Base-by-base conservation (phyloP, 2,888 invertebrate species). In the Oeneis ivallda region DNA sequence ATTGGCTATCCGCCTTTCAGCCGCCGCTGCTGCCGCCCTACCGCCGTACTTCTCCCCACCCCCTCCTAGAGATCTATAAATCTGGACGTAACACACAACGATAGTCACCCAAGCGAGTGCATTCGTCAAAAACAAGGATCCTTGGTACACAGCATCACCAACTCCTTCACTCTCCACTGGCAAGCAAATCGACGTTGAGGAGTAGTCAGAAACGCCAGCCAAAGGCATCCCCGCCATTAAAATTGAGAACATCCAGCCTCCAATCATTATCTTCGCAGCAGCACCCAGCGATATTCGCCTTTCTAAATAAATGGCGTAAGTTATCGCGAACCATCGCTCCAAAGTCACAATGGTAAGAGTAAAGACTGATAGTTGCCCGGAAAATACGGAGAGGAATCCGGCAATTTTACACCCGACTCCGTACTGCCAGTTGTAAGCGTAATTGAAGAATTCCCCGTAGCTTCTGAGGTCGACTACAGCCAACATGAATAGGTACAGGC, bases 391-490 rank as follows among this genome's bases (percentile, higher is more conserved):
- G 60, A 98, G 87, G 81, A 98, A 97, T 0, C 98, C 98, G 0
- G 97, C 97, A 9, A 96, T 93, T 79, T 96, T 94, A 83, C 98
- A 98, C 0, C 98, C 97, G 53, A 94, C 83, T 61, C 96, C 95
- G 68, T 92, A 92, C 85, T 98, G 98, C 98, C 98, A 98, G 78
- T 96, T 95, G 76, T 96, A 97, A 3, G 98, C 98, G 83, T 95
- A 95, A 83, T 97, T 97, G 85, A 97, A 97, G 87, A 97, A 98
- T 71, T 95, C 95, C 2, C 97, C 96, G 76, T 96, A 95, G 0
- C 97, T 97, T 74, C 95, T 94, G 0, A 96, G 92, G 85, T 98
- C 98, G 77, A 97, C 95, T 0, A 95, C 94, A 0, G 98, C 98
- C 47, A 98, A 93, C 79, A 98, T 93, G 49, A 96, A 92, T 62